Evolutionary conservation across 2,113 vertebrate genomes (phyloP).

Genomic region (Menidia beryllina): DNA sequence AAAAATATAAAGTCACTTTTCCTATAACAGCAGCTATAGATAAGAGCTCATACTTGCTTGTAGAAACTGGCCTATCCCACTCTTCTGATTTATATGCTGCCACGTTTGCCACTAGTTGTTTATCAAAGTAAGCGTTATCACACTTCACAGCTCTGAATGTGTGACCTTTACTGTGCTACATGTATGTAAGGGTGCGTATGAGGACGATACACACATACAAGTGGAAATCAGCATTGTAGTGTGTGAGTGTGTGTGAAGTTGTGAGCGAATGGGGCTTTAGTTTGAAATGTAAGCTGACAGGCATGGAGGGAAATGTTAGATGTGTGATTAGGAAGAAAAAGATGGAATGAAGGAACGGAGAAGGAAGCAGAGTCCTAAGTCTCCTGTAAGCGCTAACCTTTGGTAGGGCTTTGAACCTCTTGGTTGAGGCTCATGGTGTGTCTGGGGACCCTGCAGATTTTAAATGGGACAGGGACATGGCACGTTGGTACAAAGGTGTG

Average conservation of each 20-base stretch:
- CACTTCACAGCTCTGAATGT: slow-evolving; percentile 44
- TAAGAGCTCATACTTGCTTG: slow-evolving; percentile 55
- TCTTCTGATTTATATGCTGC: slow-evolving; percentile 72
- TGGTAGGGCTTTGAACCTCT: slow-evolving; percentile 52
- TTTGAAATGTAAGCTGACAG: slow-evolving; percentile 56
- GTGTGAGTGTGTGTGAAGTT: neutral
- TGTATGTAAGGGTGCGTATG: slow-evolving; percentile 40
- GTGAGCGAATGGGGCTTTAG: slow-evolving; percentile 40
- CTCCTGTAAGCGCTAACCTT: slow-evolving; percentile 73
- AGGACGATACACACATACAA: neutral
- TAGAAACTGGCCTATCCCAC: slow-evolving; percentile 38
- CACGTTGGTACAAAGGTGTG: neutral
- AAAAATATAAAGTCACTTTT: slow-evolving; percentile 50
- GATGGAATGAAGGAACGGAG: slow-evolving; percentile 33
- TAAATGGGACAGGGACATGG: neutral
- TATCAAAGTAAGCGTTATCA: slow-evolving; percentile 64
- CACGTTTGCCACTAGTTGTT: slow-evolving; percentile 53
- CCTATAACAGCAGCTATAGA: slow-evolving; percentile 59
- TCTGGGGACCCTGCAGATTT: slow-evolving; percentile 48
- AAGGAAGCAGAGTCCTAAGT: slow-evolving; percentile 37
- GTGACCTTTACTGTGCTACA: slow-evolving; percentile 72
- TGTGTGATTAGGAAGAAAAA: slow-evolving; percentile 62
- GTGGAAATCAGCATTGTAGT: neutral
- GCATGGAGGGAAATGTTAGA: slow-evolving; percentile 62
- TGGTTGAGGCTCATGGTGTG: slow-evolving; percentile 56